phyloP scores from a whole-genome alignment of 2,113 vertebrate species.

The Upupa epops region DNA sequence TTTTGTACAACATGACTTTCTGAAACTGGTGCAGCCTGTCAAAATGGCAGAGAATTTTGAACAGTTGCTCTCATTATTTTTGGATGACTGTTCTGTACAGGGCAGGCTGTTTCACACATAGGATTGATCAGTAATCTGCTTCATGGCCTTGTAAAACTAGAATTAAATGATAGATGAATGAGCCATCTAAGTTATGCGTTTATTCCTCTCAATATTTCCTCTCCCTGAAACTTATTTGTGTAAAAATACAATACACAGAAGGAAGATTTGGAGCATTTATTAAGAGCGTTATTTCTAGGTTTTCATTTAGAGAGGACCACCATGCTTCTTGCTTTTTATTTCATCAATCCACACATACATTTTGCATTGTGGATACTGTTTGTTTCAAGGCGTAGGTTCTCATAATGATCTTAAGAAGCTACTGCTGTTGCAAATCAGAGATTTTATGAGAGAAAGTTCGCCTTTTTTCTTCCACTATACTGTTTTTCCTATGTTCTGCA shows the following conservation, averaged over 20 bases:
- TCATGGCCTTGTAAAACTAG: neutral
- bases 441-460: neutral
- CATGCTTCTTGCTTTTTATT: neutral
- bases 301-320: neutral
- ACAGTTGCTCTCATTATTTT: neutral
- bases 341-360: neutral
- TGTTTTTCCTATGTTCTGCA: neutral
- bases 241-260: neutral
- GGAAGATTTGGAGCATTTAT: neutral
- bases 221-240: conserved; percentile 10
- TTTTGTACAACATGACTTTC: neutral
- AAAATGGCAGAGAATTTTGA: neutral
- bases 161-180: conserved; percentile 53
- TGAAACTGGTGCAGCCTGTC: neutral
- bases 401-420: neutral
- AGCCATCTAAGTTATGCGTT: neutral
- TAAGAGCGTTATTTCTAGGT: neutral
- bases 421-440: neutral
- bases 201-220: neutral
- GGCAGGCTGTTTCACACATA: neutral
- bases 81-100: neutral
- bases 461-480: neutral
- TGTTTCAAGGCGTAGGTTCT: neutral
- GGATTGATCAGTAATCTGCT: conserved; percentile 6
- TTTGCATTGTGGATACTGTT: neutral